phyloP scores from a whole-genome alignment of 2,113 vertebrate species.

The Chlamydotis undulata region DNA sequence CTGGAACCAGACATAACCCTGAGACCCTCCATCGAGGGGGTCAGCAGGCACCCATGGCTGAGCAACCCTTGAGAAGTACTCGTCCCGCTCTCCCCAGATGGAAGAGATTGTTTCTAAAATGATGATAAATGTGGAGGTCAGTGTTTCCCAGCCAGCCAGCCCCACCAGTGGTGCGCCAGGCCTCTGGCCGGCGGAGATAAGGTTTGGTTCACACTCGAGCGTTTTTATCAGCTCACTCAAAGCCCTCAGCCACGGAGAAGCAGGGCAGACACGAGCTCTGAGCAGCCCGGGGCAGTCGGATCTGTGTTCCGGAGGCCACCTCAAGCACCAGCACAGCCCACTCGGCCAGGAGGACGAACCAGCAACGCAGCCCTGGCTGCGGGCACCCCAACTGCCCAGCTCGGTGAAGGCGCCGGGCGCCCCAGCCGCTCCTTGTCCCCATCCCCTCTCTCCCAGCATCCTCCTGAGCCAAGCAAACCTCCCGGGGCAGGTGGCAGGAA shows the following conservation, averaged over 20 bases:
- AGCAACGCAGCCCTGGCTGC: too few species aligned
- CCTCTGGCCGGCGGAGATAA: too few species aligned
- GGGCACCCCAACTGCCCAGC: too few species aligned
- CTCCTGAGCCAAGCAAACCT: not conserved
- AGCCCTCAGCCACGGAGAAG: not conserved
- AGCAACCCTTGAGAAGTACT: constrained; percentile 54
- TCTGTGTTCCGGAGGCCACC: too few species aligned
- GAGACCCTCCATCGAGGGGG: constrained; percentile 68
- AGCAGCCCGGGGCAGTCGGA: not conserved
- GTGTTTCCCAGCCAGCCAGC: not conserved
- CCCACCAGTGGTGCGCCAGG: not conserved
- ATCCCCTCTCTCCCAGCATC: too few species aligned
- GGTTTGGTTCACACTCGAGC: fast-evolving
- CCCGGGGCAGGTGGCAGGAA: not conserved
- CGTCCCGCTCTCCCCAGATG: constrained; percentile 7
- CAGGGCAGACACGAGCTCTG: fast-evolving
- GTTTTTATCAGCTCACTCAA: not conserved
- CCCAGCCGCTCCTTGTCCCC: too few species aligned
- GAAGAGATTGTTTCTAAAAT: constrained; percentile 50
- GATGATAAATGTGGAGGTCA: constrained; percentile 28
- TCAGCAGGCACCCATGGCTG: constrained; percentile 75
- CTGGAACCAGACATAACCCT: constrained; percentile 71
- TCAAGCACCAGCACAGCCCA: too few species aligned
- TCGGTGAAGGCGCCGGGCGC: too few species aligned
- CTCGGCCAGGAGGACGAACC: too few species aligned